These are phyloP conservation scores for Characodon lateralis DNA, from an alignment of 2,797 vertebrate genomes.

Conservation along the genomic window DNA sequence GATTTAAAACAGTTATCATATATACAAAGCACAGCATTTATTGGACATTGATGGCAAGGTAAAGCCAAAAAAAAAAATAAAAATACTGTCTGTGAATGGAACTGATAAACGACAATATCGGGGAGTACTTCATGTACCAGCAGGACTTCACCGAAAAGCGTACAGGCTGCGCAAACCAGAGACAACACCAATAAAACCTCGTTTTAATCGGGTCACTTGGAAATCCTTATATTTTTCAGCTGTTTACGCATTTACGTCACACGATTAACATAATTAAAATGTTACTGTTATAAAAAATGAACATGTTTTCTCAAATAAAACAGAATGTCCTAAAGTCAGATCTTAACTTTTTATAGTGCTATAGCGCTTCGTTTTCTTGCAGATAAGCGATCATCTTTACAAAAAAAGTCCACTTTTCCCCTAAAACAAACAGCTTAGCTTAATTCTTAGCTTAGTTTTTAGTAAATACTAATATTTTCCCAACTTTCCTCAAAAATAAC, in stretches of 20 bases:
- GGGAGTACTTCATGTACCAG: background rate
- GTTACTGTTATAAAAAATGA: background rate
- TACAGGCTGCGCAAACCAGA: background rate
- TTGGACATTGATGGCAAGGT: background rate
- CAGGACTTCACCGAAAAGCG: background rate
- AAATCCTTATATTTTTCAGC: background rate
- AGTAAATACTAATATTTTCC: background rate
- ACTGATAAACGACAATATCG: background rate
- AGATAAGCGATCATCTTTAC: background rate
- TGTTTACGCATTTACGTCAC: background rate
- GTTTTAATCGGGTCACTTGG: background rate
- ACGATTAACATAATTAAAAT: background rate
- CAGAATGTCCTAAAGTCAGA: background rate
- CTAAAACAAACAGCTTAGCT: background rate
- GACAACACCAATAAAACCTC: background rate
- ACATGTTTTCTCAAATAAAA: background rate
- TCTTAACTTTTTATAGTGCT: background rate
- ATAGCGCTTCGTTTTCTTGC: background rate
- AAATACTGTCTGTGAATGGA: no score
- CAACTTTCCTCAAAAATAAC: background rate
- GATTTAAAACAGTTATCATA: no score
- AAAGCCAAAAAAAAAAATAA: background rate
- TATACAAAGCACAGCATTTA: background rate
- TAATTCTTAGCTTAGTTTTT: no score
- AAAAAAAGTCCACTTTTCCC: background rate